phyloP scores from a whole-genome alignment of 2,888 invertebrate species.

The Tipula confusa region DNA sequence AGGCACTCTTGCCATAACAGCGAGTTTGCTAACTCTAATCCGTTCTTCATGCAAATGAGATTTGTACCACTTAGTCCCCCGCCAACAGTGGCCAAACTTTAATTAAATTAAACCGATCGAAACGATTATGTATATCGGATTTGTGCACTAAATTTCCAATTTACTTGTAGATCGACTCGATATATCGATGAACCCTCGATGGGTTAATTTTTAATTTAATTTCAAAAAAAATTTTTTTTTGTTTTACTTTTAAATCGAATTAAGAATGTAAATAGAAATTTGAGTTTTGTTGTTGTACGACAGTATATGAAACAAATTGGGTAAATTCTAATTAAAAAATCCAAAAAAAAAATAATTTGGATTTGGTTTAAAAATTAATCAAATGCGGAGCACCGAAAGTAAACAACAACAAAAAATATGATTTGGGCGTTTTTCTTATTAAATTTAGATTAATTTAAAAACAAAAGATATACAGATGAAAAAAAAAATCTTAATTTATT shows the following conservation, averaged over 20 bases:
- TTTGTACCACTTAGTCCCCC: no score
- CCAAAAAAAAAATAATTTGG: background rate
- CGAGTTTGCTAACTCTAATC: no score
- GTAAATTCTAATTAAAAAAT: background rate
- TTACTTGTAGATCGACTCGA: no score
- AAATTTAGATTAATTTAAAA: conserved; percentile 7
- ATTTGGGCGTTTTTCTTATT: background rate
- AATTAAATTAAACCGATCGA: background rate
- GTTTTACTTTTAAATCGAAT: conserved; percentile 13
- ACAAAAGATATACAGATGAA: background rate
- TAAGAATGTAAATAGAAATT: conserved; percentile 16
- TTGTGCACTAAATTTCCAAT: background rate
- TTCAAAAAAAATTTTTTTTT: background rate
- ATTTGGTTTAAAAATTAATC: background rate
- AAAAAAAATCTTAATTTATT: background rate
- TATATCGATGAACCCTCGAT: background rate
- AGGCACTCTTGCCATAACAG: no score
- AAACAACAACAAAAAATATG: background rate
- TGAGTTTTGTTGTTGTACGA: background rate
- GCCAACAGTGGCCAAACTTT: no score
- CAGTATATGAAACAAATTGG: background rate
- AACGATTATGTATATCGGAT: background rate
- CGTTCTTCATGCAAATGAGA: no score
- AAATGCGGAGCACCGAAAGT: background rate
- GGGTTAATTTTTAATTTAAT: conserved; percentile 25